Conservation (phyloP, 2,888 invertebrate species). For the Tiphia femorata region DNA sequence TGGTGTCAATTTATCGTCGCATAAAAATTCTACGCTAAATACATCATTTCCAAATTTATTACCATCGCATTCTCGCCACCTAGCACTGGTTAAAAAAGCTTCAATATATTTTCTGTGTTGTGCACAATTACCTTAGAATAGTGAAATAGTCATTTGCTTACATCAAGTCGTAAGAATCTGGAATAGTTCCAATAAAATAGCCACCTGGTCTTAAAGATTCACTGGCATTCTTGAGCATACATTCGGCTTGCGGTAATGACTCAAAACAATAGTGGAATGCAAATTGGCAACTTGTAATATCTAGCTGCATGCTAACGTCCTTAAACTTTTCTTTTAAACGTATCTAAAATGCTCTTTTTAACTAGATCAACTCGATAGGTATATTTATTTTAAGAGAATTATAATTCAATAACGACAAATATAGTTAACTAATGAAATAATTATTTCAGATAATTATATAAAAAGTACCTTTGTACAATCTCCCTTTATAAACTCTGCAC, state of each 20-base stretch:
- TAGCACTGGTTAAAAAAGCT: too few species aligned
- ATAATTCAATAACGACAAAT: conserved; percentile 19
- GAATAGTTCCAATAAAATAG: conserved; percentile 96
- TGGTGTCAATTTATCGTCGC: conserved; percentile 74
- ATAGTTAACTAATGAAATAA: not conserved
- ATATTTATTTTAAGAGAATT: conserved; percentile 3
- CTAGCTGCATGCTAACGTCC: conserved; percentile 84
- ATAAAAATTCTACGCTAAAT: conserved; percentile 80
- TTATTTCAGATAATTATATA: not conserved
- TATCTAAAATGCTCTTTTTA: conserved; percentile 64
- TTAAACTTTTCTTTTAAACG: conserved; percentile 82
- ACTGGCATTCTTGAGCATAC: conserved; percentile 93
- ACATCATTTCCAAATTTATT: conserved; percentile 84
- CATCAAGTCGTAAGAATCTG: conserved; percentile 93
- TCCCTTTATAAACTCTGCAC: conserved; percentile 91
- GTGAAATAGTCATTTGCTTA: conserved; percentile 57
- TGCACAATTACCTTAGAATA: not conserved
- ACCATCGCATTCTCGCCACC: conserved; percentile 73
- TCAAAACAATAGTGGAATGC: conserved; percentile 98
- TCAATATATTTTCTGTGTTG: too few species aligned
- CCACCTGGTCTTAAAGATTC: conserved; percentile 92
- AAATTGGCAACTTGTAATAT: conserved; percentile 97
- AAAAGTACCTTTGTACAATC: conserved; percentile 86
- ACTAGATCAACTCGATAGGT: conserved; percentile 42
- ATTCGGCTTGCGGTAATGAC: conserved; percentile 87